Evolutionary conservation across 1,140 invertebrate genomes (phyloP).

Genomic region (Drosophila rufa): DNA sequence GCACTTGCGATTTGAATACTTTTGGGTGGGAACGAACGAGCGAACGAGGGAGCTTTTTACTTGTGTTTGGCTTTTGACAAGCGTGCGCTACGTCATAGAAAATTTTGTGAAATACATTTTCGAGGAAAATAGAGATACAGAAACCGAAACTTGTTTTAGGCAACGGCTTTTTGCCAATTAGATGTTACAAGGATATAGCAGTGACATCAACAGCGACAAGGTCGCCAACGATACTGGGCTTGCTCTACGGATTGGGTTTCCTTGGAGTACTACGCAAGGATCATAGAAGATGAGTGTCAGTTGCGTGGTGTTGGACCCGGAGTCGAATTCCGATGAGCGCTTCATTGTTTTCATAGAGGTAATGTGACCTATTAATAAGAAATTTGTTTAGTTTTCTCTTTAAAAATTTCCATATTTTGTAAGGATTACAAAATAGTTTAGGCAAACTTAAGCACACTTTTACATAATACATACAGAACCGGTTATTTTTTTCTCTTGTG

Average conservation of each 20-base stretch:
- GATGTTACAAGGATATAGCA: not conserved
- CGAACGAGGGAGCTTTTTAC: slow-evolving; percentile 27
- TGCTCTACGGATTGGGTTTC: not conserved
- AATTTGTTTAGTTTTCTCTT: no score
- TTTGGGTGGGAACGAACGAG: slow-evolving; percentile 1
- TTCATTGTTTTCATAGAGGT: slow-evolving; percentile 18
- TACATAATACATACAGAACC: no score
- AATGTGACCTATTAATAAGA: not conserved
- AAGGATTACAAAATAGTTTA: no score
- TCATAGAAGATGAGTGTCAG: slow-evolving; percentile 7
- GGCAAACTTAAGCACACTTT: no score
- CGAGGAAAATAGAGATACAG: slow-evolving; percentile 16
- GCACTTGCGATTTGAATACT: slow-evolving; percentile 67
- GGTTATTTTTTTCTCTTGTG: no score
- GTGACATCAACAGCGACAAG: slow-evolving; percentile 32
- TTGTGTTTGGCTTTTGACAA: slow-evolving; percentile 65
- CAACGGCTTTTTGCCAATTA: slow-evolving; percentile 1
- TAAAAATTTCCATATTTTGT: not conserved
- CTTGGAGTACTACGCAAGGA: not conserved
- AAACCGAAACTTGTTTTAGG: slow-evolving; percentile 4
- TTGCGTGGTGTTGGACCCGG: not conserved
- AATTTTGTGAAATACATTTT: slow-evolving; percentile 51
- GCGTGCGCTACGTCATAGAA: slow-evolving; percentile 66
- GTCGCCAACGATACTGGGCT: not conserved
- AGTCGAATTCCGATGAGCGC: not conserved